Evolutionary conservation across 64 coral and sea anemone genomes (phyloP).

Genomic region (Montipora foliosa): DNA sequence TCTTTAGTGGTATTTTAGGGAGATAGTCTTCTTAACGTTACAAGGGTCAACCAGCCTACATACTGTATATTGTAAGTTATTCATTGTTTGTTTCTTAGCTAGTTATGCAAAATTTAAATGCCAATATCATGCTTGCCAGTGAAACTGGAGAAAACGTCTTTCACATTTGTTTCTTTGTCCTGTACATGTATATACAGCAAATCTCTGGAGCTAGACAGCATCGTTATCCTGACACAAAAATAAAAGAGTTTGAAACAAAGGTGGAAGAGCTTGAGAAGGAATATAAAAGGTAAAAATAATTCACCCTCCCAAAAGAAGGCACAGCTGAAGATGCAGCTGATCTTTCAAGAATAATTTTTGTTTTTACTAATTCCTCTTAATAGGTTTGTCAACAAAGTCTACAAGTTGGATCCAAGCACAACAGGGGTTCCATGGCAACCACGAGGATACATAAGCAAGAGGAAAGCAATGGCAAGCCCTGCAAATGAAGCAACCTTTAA

Average conservation of each 20-base stretch:
- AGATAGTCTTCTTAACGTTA: too few species aligned
- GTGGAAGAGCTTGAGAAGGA: conserved; percentile 88
- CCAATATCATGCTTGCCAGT: neutral
- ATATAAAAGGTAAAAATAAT: conserved; percentile 83
- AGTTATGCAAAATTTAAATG: neutral
- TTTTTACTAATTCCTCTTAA: neutral
- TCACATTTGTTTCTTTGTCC: neutral
- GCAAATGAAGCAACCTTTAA: conserved; percentile 47
- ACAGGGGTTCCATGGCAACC: conserved; percentile 97
- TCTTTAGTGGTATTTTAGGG: too few species aligned
- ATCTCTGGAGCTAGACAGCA: conserved; percentile 96
- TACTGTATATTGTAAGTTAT: too few species aligned
- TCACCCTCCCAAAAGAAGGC: neutral
- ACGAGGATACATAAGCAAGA: conserved; percentile 92
- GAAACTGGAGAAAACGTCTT: neutral
- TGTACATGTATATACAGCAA: conserved; percentile 61
- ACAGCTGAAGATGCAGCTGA: too few species aligned
- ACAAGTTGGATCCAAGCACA: conserved; percentile 87
- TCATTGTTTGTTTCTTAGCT: too few species aligned
- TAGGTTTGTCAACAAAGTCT: conserved; percentile 94
- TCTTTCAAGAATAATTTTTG: too few species aligned
- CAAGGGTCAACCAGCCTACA: neutral
- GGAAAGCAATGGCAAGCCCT: conserved; percentile 62
- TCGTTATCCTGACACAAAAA: conserved; percentile 92
- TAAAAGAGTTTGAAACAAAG: conserved; percentile 95